A percentile compares a stretch with the other conserved stretches of the same genome.
Evolutionary conservation across 2,888 invertebrate species (phyloP).

Genomic region (Chalcis sispes): DNA sequence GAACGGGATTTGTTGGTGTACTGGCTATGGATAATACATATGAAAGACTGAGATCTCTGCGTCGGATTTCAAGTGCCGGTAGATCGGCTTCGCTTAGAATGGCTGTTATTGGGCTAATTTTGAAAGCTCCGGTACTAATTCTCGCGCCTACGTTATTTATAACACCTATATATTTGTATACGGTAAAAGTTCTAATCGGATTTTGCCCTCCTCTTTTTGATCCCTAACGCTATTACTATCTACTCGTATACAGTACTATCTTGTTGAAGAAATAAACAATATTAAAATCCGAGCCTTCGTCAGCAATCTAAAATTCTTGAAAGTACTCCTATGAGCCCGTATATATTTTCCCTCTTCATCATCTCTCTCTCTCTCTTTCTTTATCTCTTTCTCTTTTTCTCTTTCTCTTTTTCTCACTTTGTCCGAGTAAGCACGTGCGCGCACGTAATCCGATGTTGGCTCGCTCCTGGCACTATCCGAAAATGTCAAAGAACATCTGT

Average conservation of each 20-base stretch:
- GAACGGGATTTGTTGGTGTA: too few species aligned
- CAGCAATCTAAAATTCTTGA: neutral
- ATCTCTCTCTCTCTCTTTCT: neutral
- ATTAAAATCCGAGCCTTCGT: neutral
- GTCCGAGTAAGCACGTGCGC: conserved; percentile 42
- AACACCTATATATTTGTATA: too few species aligned
- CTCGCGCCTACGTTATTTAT: too few species aligned
- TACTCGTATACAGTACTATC: neutral
- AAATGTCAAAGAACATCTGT: conserved; percentile 57
- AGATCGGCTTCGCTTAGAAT: too few species aligned
- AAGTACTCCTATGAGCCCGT: conserved; percentile 24
- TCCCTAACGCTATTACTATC: conserved; percentile 59
- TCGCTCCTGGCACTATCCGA: conserved; percentile 23
- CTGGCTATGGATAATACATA: too few species aligned
- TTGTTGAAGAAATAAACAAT: neutral
- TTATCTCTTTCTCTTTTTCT: conserved; percentile 6
- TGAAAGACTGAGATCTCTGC: too few species aligned
- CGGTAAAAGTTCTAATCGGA: neutral
- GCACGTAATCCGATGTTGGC: too few species aligned
- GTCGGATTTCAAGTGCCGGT: too few species aligned
- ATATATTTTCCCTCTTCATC: neutral
- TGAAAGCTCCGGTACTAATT: too few species aligned
- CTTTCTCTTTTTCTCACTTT: neutral
- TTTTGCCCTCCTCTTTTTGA: conserved; percentile 54
- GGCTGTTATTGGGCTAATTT: too few species aligned